Base-by-base conservation (phyloP, 53 echinoderm and acorn worm genomes). In the Temnopleurus reevesii region DNA sequence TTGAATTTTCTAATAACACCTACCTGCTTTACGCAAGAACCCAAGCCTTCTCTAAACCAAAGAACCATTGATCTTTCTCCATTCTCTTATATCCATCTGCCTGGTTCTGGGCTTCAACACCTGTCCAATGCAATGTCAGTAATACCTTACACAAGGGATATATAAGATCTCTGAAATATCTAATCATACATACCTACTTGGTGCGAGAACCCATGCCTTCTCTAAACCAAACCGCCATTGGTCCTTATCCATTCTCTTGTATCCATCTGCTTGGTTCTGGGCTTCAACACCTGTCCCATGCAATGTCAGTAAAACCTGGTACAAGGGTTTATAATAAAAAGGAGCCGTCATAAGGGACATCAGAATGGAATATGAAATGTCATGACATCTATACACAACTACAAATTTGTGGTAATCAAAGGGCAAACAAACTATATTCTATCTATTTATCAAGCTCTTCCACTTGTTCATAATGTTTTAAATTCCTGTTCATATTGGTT, bases 1-100 rank as follows among this genome's bases (percentile, higher is more conserved):
- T n/a, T n/a, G n/a, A n/a, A n/a, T n/a, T n/a, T n/a, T n/a, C n/a
- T n/a, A n/a, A n/a, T n/a, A n/a, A 77, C 56, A n/a, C n/a, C 59
- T 53, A 97, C 97, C 97, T 89, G 53, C 95, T 95, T 4, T 93
- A 92, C 23, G 97, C 95, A 41, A 97, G 49, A 30, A 97, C 92
- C 97, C 97, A 97, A 24, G 97, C 97, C 30, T 65, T 93, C 89
- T 97, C 95, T 17, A 97, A 83, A 34, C 97, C 97, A 95, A 97
- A 97, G 31, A 95, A 47, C 95, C 97, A 97, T 18, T 91, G 27
- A 21, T 92, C 95, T 63, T 92, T 53, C 9, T 93, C 86, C 97
- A 97, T 94, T 55, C 94, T 89, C 79, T 97, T 97, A 85, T 97
- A 97, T 35, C 97, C 90, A 55, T 97, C 95, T 21, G 97, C 97